Evolutionary conservation across 2,888 invertebrate genomes (phyloP).

Genomic region (Lasioglossum oenotherae): DNA sequence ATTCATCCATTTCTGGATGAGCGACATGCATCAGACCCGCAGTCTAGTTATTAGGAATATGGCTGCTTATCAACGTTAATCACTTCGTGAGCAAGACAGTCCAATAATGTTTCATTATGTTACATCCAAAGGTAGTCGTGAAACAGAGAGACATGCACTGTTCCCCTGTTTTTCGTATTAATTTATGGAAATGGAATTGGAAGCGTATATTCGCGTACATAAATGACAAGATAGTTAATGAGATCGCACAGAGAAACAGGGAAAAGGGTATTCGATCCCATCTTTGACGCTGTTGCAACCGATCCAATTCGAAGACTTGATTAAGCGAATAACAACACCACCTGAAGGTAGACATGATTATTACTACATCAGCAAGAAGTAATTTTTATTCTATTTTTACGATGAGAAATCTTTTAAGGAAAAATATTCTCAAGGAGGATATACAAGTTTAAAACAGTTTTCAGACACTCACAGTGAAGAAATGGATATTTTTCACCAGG

Average conservation of each 20-base stretch:
- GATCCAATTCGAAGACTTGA: neutral
- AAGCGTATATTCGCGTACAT: neutral
- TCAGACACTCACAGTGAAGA: no score
- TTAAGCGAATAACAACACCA: neutral
- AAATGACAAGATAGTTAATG: neutral
- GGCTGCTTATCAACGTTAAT: neutral
- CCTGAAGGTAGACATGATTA: no score
- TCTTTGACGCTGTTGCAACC: no score
- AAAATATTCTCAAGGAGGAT: no score
- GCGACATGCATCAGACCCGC: neutral
- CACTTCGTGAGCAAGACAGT: neutral
- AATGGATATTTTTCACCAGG: no score
- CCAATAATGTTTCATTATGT: neutral
- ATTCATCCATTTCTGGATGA: neutral
- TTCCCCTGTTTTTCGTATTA: neutral
- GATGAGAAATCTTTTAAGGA: no score
- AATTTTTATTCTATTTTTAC: no score
- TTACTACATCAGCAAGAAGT: no score
- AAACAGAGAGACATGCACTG: neutral
- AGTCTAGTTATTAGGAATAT: neutral
- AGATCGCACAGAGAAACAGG: neutral
- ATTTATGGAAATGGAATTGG: constrained; percentile 7
- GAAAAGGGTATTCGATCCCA: neutral
- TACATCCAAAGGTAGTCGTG: neutral
- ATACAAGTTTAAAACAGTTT: no score